phyloP scores from a whole-genome alignment of 2,888 invertebrate species.

The Spicauda simplicius region DNA sequence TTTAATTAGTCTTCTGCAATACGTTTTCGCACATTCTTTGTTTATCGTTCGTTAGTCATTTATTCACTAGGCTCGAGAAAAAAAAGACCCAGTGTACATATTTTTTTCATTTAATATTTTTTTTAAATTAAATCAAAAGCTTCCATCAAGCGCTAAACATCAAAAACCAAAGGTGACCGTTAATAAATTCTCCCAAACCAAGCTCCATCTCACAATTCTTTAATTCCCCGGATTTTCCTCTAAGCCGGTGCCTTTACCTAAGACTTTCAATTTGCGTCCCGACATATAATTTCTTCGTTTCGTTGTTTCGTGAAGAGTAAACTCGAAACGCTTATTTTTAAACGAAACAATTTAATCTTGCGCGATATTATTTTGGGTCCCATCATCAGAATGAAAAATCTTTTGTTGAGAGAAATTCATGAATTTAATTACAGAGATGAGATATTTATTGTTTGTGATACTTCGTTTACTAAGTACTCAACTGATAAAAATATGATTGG shows the following conservation, averaged over 20 bases:
- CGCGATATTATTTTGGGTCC: constrained; percentile 39
- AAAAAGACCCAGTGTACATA: too few species aligned
- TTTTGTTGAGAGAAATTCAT: constrained; percentile 17
- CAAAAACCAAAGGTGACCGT: constrained; percentile 38
- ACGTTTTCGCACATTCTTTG: too few species aligned
- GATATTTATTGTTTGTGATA: constrained; percentile 7
- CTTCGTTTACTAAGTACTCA: neutral
- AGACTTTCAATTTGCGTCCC: constrained; percentile 56
- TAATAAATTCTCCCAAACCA: constrained; percentile 38
- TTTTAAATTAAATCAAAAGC: too few species aligned
- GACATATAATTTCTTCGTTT: constrained; percentile 53
- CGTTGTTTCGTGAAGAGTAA: constrained; percentile 47
- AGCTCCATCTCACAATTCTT: constrained; percentile 47
- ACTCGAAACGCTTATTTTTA: constrained; percentile 48
- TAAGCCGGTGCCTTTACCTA: constrained; percentile 49
- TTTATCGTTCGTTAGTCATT: too few species aligned
- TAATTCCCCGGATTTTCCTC: constrained; percentile 54
- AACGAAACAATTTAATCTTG: constrained; percentile 45
- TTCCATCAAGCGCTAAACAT: constrained; percentile 2
- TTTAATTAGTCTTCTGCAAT: too few species aligned
- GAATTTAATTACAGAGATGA: constrained; percentile 24
- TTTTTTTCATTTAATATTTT: too few species aligned
- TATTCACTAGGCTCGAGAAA: too few species aligned
- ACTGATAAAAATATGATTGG: too few species aligned
- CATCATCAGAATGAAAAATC: constrained; percentile 28